phyloP scores from a whole-genome alignment of 1,140 invertebrate species.

The Drosophila tani region DNA sequence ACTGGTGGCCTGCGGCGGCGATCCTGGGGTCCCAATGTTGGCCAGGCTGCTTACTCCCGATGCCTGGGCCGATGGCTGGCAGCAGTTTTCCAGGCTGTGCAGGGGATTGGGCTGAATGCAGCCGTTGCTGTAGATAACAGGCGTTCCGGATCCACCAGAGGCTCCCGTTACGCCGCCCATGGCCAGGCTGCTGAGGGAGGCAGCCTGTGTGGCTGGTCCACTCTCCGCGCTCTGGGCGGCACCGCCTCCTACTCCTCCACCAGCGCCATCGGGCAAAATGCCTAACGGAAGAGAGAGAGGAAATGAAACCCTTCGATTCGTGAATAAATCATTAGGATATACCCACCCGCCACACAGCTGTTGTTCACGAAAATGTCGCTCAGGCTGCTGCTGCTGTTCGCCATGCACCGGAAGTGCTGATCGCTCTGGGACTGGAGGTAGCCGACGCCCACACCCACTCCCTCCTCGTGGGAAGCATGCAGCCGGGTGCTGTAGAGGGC shows the following conservation, averaged over 20 bases:
- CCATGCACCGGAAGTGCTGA: slow-evolving; percentile 79
- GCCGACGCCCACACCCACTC: slow-evolving; percentile 19
- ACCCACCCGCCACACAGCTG: slow-evolving; percentile 58
- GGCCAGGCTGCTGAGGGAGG: slow-evolving; percentile 60
- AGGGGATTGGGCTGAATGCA: slow-evolving; percentile 75
- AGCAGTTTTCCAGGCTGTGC: slow-evolving; percentile 81
- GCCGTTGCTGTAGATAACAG: slow-evolving; percentile 66
- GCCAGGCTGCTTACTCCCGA: slow-evolving; percentile 89
- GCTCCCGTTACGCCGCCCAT: slow-evolving; percentile 32
- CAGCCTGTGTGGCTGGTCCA: slow-evolving; percentile 48
- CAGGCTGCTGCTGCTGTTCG: slow-evolving; percentile 77
- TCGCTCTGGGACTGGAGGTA: slow-evolving; percentile 80
- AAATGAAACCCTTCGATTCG: too few species aligned
- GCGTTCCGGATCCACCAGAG: slow-evolving; percentile 45
- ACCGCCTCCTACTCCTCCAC: slow-evolving; percentile 6
- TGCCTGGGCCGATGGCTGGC: slow-evolving; percentile 84
- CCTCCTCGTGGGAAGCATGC: slow-evolving; percentile 58
- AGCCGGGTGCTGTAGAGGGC: slow-evolving; percentile 62
- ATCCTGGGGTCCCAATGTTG: slow-evolving; percentile 88
- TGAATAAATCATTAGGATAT: too few species aligned
- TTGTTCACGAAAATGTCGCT: slow-evolving; percentile 84
- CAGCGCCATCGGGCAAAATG: slow-evolving; percentile 8
- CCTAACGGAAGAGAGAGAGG: not conserved
- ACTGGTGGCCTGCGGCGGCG: slow-evolving; percentile 91
- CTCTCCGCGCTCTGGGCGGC: slow-evolving; percentile 25